These are phyloP conservation scores for Trogon surrucura DNA, from an alignment of 2,113 vertebrate genomes.

Conservation along the genomic window DNA sequence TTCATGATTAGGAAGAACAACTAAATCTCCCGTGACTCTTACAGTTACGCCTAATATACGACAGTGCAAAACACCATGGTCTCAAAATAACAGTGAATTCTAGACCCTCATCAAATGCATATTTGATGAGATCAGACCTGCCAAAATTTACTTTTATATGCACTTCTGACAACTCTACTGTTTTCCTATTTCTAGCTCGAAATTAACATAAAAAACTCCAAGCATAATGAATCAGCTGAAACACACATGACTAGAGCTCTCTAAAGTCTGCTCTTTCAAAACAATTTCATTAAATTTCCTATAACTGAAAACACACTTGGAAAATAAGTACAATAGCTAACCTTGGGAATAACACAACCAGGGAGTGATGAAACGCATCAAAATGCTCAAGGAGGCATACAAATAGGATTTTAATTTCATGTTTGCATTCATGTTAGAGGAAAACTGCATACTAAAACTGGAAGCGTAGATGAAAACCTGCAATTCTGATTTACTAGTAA, in stretches of 20 bases:
- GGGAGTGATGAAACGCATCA: not conserved
- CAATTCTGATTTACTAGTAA: not conserved
- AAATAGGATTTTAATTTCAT: not conserved
- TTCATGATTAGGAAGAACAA: not conserved
- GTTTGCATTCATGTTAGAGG: not conserved
- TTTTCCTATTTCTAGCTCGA: not conserved
- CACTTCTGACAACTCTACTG: not conserved
- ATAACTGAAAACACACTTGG: not conserved
- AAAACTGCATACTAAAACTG: not conserved
- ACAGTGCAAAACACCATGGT: not conserved
- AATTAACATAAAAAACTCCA: not conserved
- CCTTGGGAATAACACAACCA: not conserved
- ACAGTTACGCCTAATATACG: not conserved
- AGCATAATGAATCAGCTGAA: not conserved
- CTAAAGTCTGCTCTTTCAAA: not conserved
- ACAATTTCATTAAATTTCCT: not conserved
- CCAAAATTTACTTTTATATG: not conserved
- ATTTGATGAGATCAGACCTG: not conserved
- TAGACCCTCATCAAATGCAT: not conserved
- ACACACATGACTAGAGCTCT: not conserved
- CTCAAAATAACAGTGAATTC: not conserved
- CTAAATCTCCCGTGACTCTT: not conserved
- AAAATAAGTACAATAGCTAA: not conserved
- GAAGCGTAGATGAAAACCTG: not conserved
- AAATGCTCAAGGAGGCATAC: not conserved